These are phyloP conservation scores for Scaeva pyrastri DNA, from an alignment of 2,888 invertebrate genomes.

Conservation along the genomic window DNA sequence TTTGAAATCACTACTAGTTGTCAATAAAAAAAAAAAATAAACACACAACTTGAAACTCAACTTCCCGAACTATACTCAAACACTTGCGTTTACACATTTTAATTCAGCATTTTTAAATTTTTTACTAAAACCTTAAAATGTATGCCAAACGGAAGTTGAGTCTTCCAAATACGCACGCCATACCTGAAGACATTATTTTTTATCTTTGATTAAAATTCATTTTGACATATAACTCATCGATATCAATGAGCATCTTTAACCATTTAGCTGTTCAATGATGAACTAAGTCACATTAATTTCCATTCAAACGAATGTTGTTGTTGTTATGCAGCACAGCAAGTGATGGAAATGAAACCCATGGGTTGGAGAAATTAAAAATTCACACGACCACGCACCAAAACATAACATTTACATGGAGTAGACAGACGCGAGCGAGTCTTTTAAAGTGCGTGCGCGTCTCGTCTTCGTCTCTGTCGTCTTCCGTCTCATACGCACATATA, in stretches of 20 bases:
- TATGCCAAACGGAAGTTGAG: conserved; percentile 67
- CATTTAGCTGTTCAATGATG: conserved; percentile 39
- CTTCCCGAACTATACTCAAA: background rate
- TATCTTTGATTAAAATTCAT: conserved; percentile 53
- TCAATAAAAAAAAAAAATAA: too few species aligned
- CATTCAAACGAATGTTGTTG: background rate
- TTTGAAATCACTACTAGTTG: background rate
- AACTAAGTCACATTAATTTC: conserved; percentile 51
- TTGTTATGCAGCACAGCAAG: too few species aligned
- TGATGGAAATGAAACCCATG: background rate
- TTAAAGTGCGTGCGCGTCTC: background rate
- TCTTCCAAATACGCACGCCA: conserved; percentile 13
- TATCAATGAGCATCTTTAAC: conserved; percentile 27
- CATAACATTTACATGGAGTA: background rate
- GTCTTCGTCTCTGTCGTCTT: too few species aligned
- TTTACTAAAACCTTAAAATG: conserved; percentile 17
- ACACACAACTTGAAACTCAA: background rate
- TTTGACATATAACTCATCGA: conserved; percentile 45
- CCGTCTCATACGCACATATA: conserved; percentile 2
- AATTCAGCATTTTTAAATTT: conserved; percentile 17
- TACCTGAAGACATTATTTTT: background rate
- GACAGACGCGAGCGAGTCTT: background rate
- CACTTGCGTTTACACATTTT: conserved; percentile 14
- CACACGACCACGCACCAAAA: conserved; percentile 47
- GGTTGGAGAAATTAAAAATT: conserved; percentile 51